phyloP scores from a whole-genome alignment of 2,888 invertebrate genomes.

The Papilio gigon region DNA sequence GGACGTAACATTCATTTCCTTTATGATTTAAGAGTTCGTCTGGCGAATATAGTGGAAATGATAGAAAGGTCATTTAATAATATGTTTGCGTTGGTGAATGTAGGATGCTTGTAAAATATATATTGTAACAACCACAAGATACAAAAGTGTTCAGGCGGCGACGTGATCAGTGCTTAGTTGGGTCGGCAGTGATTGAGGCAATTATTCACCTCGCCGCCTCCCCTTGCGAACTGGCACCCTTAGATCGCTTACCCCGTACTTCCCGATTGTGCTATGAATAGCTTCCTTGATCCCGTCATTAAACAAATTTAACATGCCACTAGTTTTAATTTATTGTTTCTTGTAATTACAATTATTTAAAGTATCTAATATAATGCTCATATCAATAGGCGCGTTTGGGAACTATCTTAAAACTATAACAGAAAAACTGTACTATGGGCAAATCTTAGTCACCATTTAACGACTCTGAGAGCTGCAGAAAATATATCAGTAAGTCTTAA shows the following conservation, averaged over 20 bases:
- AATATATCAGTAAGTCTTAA: no score
- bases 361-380: no score
- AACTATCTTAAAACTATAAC: no score
- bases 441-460: no score
- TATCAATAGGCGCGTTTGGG: no score
- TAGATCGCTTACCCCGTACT: slow-evolving; percentile 60
- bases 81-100: no score
- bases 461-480: no score
- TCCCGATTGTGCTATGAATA: slow-evolving; percentile 53
- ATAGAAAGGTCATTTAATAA: no score
- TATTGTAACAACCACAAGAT: slow-evolving; percentile 42
- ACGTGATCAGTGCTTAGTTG: slow-evolving; percentile 63
- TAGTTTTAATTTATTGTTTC: background rate
- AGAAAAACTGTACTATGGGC: no score
- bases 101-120: slow-evolving; percentile 19
- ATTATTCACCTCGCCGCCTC: slow-evolving; percentile 73
- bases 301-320: slow-evolving; percentile 32
- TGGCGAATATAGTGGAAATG: no score
- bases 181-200: slow-evolving; percentile 71
- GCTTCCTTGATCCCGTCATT: slow-evolving; percentile 47
- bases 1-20: no score
- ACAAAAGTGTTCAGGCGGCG: slow-evolving; percentile 50
- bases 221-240: slow-evolving; percentile 53
- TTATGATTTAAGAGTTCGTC: no score
- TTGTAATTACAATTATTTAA: background rate